Conservation (phyloP, 1,140 invertebrate species). For the Hypothenemus hampei region DNA sequence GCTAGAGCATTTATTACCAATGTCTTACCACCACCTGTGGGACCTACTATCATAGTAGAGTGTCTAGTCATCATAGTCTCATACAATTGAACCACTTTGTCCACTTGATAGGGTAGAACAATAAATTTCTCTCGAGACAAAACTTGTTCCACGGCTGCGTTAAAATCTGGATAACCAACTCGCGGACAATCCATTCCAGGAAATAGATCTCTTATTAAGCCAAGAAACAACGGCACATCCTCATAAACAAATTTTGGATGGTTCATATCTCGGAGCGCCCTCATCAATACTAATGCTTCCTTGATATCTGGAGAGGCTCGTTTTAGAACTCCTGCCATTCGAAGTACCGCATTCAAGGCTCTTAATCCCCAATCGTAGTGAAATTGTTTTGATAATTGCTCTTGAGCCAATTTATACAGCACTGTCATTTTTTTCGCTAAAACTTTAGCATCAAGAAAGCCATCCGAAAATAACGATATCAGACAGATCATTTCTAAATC, state of each 20-base stretch:
- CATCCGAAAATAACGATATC: conserved; percentile 88
- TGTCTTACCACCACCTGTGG: conserved; percentile 86
- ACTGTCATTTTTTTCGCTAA: conserved; percentile 92
- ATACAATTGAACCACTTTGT: conserved; percentile 73
- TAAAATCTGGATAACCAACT: conserved; percentile 79
- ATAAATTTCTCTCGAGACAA: conserved; percentile 65
- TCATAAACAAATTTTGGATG: conserved; percentile 88
- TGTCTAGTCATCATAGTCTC: conserved; percentile 92
- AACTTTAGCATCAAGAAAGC: conserved; percentile 79
- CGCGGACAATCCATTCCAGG: conserved; percentile 81
- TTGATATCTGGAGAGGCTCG: conserved; percentile 67
- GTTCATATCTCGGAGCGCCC: conserved; percentile 86
- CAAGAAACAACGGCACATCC: conserved; percentile 83
- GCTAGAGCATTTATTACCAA: conserved; percentile 77
- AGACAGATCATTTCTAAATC: conserved; percentile 87
- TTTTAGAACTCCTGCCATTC: conserved; percentile 84
- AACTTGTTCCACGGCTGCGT: conserved; percentile 65
- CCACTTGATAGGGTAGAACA: conserved; percentile 71
- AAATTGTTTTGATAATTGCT: conserved; percentile 85
- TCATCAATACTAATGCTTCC: conserved; percentile 83
- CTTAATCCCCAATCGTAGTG: conserved; percentile 93
- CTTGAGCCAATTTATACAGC: conserved; percentile 75
- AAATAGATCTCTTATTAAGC: conserved; percentile 83
- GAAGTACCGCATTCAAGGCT: conserved; percentile 79
- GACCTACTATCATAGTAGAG: conserved; percentile 86